Conservation (phyloP, 2,888 invertebrate genomes). For the Cerastis leucographa region DNA sequence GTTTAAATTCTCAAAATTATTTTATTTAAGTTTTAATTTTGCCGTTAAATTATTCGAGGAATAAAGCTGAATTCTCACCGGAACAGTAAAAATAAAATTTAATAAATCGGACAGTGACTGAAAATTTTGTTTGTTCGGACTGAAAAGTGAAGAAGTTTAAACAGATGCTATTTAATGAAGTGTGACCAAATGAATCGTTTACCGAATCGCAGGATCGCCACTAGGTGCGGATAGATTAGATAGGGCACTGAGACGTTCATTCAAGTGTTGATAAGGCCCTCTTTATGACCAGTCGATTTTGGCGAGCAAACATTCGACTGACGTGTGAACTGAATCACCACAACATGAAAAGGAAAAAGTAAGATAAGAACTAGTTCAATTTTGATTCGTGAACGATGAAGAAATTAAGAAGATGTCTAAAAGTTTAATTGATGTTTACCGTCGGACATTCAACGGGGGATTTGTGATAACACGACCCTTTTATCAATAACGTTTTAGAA, state of each 20-base stretch:
- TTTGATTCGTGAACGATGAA: conserved; percentile 75
- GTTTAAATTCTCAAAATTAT: conserved; percentile 70
- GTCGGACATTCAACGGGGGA: conserved; percentile 84
- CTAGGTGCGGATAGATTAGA: conserved; percentile 87
- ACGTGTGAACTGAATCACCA: conserved; percentile 76
- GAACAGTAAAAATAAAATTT: conserved; percentile 65
- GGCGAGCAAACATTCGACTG: conserved; percentile 79
- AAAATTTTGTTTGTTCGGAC: conserved; percentile 75
- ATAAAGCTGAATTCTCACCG: conserved; percentile 64
- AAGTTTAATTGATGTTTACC: conserved; percentile 77
- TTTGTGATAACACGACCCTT: conserved; percentile 81
- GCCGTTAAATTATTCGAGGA: conserved; percentile 50
- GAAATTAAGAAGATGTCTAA: conserved; percentile 83
- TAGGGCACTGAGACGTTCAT: conserved; percentile 85
- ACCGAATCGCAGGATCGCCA: conserved; percentile 84
- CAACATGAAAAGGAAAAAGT: conserved; percentile 90
- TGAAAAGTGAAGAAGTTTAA: conserved; percentile 83
- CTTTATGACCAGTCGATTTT: conserved; percentile 84
- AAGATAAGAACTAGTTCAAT: conserved; percentile 69
- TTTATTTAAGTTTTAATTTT: conserved; percentile 62
- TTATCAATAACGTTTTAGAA: conserved; percentile 85
- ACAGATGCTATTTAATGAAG: conserved; percentile 76
- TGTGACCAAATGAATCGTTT: conserved; percentile 79
- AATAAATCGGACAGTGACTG: conserved; percentile 77
- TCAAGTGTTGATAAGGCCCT: conserved; percentile 87